A percentile compares a stretch with the other conserved stretches of the same genome.
These are phyloP conservation scores for Coenobita brevimanus DNA, from an alignment of 1,140 invertebrate genomes.

Conservation along the genomic window DNA sequence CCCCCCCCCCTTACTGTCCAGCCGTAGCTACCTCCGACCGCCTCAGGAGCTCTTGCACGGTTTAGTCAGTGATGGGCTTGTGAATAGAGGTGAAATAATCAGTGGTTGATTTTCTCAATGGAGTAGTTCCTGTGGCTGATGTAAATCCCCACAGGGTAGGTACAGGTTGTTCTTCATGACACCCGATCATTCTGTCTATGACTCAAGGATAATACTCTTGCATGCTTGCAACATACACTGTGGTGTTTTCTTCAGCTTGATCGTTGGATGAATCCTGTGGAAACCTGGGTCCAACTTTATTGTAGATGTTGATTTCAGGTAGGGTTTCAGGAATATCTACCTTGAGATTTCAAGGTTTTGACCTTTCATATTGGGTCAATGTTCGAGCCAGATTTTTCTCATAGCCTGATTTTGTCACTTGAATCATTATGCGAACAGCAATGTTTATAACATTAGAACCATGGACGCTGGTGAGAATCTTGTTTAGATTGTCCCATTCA, in stretches of 20 bases:
- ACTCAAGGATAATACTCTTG: slow-evolving; percentile 7
- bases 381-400: no score
- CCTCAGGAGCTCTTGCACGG: slow-evolving; percentile 7
- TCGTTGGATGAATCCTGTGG: neutral
- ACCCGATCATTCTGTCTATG: neutral
- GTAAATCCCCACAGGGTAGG: slow-evolving; percentile 17
- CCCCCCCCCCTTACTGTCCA: no score
- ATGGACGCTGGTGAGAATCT: no score
- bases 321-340: no score
- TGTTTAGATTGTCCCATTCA: no score
- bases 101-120: slow-evolving; percentile 24
- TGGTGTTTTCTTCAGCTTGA: neutral
- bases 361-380: no score
- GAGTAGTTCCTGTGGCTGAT: slow-evolving; percentile 16
- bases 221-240: neutral
- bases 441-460: no score
- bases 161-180: neutral
- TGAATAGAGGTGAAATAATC: slow-evolving; percentile 29
- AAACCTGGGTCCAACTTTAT: neutral
- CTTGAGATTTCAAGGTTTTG: no score
- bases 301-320: no score
- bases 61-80: slow-evolving; percentile 20
- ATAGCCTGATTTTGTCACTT: no score
- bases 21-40: slow-evolving; percentile 7
- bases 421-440: no score